Conservation (phyloP, 2,113 vertebrate genomes). For the Gobio gobio region DNA sequence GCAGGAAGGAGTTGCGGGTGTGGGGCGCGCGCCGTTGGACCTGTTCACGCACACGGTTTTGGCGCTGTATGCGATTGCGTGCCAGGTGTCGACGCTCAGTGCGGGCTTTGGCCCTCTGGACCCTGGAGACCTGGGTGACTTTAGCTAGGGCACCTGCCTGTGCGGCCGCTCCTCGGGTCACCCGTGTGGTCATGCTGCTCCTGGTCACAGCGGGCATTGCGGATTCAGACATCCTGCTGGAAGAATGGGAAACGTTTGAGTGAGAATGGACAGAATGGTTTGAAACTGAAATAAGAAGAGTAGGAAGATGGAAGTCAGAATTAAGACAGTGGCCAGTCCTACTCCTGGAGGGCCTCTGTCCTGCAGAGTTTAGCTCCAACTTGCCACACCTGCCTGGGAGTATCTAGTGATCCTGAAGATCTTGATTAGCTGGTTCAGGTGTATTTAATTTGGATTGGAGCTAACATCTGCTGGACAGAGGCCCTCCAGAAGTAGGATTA, state of each 20-base stretch:
- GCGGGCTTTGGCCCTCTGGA: conserved; percentile 87
- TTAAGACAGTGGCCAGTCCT: not conserved
- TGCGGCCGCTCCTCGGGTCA: conserved; percentile 72
- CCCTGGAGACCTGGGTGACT: conserved; percentile 83
- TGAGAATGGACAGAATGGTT: not conserved
- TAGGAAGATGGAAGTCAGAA: not conserved
- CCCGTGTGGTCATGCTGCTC: conserved; percentile 69
- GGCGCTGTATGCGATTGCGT: conserved; percentile 88
- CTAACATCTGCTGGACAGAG: not conserved
- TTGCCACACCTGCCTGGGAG: not conserved
- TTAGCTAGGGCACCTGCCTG: conserved; percentile 85
- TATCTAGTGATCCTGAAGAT: no score
- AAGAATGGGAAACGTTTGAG: not conserved
- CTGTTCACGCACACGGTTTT: conserved; percentile 89
- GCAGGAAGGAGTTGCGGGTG: conserved; percentile 84
- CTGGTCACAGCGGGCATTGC: conserved; percentile 67
- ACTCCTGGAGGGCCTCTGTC: not conserved
- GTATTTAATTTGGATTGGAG: not conserved
- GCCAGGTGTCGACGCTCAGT: conserved; percentile 83
- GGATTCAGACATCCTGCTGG: conserved; percentile 74
- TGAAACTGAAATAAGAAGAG: not conserved
- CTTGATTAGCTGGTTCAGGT: not conserved
- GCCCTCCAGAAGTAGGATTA: not conserved
- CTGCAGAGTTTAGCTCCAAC: not conserved
- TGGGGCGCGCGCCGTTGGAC: conserved; percentile 75